phyloP scores from a whole-genome alignment of 2,113 vertebrate species.

The Rhodinocichla rosea region DNA sequence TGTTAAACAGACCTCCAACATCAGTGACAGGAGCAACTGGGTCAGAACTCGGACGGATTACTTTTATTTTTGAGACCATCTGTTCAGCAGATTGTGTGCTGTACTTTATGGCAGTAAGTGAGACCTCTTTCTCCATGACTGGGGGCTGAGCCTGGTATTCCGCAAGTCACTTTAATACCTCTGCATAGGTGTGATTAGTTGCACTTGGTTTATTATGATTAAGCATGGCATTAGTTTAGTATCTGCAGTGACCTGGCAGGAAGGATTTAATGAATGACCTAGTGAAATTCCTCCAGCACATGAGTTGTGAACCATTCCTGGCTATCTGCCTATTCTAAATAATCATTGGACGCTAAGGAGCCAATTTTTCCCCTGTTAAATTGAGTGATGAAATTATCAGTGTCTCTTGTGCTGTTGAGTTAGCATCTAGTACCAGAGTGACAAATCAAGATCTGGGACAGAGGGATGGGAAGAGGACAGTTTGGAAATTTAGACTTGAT shows the following conservation, averaged over 20 bases:
- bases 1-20: conserved; percentile 81
- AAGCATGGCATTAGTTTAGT: background rate
- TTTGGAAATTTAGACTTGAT: background rate
- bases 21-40: conserved; percentile 83
- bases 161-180: background rate
- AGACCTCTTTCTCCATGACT: background rate
- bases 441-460: background rate
- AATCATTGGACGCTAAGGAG: background rate
- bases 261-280: background rate
- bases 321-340: background rate
- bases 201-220: background rate
- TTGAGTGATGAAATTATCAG: background rate
- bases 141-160: background rate
- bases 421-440: background rate
- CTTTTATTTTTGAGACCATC: conserved; percentile 92
- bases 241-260: background rate
- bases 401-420: background rate
- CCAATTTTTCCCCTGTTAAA: background rate
- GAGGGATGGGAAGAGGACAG: background rate
- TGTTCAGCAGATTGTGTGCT: conserved; percentile 90
- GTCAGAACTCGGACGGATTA: conserved; percentile 88
- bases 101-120: conserved; percentile 98
- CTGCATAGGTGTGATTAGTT: background rate
- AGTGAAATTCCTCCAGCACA: background rate
- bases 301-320: background rate